Conservation (phyloP, 2,113 vertebrate genomes). For the Numida meleagris region DNA sequence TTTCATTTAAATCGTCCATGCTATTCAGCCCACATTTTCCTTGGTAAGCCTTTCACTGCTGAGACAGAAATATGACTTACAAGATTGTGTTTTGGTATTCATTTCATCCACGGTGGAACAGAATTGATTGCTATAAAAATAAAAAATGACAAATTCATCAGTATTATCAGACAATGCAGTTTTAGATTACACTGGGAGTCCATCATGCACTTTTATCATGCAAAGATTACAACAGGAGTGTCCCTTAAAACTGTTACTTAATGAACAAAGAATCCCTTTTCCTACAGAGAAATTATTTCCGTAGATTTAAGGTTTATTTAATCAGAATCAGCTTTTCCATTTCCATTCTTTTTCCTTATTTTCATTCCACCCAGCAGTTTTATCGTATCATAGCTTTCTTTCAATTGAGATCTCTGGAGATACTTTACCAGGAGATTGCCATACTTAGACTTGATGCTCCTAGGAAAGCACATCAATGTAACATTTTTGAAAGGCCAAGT, state of each 20-base stretch:
- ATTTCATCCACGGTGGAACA: neutral
- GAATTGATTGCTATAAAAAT: neutral
- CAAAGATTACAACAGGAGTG: neutral
- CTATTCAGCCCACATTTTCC: neutral
- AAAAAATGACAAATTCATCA: neutral
- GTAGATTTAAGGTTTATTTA: neutral
- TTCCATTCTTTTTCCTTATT: slow-evolving; percentile 45
- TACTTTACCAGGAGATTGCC: slow-evolving; percentile 57
- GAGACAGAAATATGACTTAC: neutral
- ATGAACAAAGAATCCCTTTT: neutral
- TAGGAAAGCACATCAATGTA: slow-evolving; percentile 53
- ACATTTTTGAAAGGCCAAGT: slow-evolving; percentile 67
- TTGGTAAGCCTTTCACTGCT: neutral
- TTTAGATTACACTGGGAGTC: neutral
- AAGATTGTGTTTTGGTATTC: neutral
- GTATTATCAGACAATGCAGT: neutral
- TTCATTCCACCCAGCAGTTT: slow-evolving; percentile 11
- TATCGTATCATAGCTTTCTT: slow-evolving; percentile 31
- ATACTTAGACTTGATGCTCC: slow-evolving; percentile 51
- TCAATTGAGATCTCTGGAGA: slow-evolving; percentile 54
- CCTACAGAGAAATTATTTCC: neutral
- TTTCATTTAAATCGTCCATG: neutral
- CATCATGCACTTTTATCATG: neutral
- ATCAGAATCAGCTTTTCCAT: neutral
- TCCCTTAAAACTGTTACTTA: neutral